Evolutionary conservation across 64 coral and sea anemone genomes (phyloP).

Genomic region (Orbicella faveolata): DNA sequence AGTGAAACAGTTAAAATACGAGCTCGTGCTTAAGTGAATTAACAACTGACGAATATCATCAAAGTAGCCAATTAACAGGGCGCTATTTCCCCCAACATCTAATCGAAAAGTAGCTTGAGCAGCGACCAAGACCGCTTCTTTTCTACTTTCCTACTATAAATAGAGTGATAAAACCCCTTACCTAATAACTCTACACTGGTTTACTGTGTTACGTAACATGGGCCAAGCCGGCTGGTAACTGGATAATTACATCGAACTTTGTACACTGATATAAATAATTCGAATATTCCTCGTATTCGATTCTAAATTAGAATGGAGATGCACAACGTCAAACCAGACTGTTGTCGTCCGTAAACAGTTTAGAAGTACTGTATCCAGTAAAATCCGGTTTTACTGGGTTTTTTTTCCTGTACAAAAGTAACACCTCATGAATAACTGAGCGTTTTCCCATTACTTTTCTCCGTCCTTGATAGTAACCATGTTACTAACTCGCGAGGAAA

Average conservation of each 20-base stretch:
- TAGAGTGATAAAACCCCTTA: not conserved
- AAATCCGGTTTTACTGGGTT: slow-evolving; percentile 35
- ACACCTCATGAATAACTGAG: not conserved
- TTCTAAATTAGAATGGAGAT: slow-evolving; percentile 34
- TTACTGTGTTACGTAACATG: not conserved
- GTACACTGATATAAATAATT: slow-evolving; percentile 51
- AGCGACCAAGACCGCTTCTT: not conserved
- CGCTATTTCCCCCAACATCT: not conserved
- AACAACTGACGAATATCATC: too few relatives aligned
- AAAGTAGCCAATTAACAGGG: not conserved
- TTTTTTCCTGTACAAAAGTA: not conserved
- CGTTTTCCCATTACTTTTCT: not conserved
- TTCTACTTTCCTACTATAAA: slow-evolving; percentile 7
- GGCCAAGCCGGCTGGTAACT: not conserved
- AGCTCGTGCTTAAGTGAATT: too few relatives aligned
- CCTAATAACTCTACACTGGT: not conserved
- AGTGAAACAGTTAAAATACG: too few relatives aligned
- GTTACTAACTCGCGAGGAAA: not conserved
- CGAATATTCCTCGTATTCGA: slow-evolving; percentile 33
- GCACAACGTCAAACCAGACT: not conserved
- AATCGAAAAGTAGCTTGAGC: not conserved
- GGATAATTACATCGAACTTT: slow-evolving; percentile 46
- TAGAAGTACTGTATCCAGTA: slow-evolving; percentile 4
- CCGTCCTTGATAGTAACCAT: not conserved
- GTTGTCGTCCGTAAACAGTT: not conserved